phyloP scores from a whole-genome alignment of 2,113 vertebrate species.

The Nettapus auritus region DNA sequence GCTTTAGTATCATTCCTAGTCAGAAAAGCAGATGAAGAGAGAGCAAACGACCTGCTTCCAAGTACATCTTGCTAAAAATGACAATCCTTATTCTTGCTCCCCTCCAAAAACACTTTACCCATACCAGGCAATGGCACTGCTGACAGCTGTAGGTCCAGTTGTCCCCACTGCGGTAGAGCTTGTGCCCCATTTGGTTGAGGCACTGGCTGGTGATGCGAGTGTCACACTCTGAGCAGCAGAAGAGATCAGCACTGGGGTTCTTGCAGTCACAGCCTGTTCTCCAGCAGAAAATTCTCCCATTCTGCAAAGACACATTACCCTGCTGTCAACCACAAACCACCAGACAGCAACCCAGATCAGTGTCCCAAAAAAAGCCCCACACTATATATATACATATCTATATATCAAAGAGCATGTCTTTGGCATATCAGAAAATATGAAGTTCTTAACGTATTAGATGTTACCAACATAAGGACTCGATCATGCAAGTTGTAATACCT shows the following conservation, averaged over 20 bases:
- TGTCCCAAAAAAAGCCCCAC: not conserved
- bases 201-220: slow-evolving; percentile 90
- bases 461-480: not conserved
- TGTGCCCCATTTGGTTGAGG: slow-evolving; percentile 87
- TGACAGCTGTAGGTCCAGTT: slow-evolving; percentile 92
- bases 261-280: slow-evolving; percentile 90
- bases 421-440: accelerated
- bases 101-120: not conserved
- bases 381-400: too few species aligned
- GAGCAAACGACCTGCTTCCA: not conserved
- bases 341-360: not conserved
- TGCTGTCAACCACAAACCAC: not conserved
- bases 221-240: slow-evolving; percentile 94
- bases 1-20: not conserved
- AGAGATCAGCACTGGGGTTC: slow-evolving; percentile 85
- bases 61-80: not conserved
- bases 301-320: slow-evolving; percentile 71
- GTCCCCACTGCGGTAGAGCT: slow-evolving; percentile 89
- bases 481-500: not conserved
- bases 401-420: accelerated
- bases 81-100: not conserved
- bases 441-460: accelerated
- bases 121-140: slow-evolving; percentile 93
- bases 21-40: not conserved
- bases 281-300: slow-evolving; percentile 90